Evolutionary conservation across 2,888 invertebrate species (phyloP).

Genomic region (Cryptocephalus moraei): DNA sequence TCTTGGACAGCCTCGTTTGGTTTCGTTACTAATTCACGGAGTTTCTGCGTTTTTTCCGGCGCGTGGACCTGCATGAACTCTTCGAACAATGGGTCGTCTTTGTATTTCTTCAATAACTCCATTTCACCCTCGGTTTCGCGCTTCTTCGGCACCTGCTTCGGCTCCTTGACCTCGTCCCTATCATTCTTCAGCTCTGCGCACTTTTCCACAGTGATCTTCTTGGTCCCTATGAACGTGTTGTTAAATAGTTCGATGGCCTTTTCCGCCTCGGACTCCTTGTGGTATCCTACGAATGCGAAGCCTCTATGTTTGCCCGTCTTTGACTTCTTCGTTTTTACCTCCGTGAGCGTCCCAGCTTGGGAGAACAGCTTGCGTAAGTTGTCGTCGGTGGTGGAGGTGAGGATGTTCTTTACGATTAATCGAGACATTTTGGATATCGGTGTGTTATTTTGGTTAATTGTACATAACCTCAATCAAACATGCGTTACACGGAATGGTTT

Average conservation of each 20-base stretch:
- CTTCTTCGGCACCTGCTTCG: neutral
- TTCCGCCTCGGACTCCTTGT: slow-evolving; percentile 67
- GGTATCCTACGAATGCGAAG: slow-evolving; percentile 90
- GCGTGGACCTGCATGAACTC: slow-evolving; percentile 85
- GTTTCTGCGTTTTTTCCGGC: slow-evolving; percentile 34
- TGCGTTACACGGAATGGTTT: too few species aligned
- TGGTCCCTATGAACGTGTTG: slow-evolving; percentile 75
- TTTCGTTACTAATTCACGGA: slow-evolving; percentile 20
- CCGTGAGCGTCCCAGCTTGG: slow-evolving; percentile 78
- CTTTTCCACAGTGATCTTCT: slow-evolving; percentile 66
- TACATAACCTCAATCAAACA: too few species aligned
- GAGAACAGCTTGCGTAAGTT: slow-evolving; percentile 67
- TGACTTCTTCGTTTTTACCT: slow-evolving; percentile 87
- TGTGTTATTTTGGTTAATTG: too few species aligned
- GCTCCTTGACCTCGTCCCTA: neutral
- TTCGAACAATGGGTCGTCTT: slow-evolving; percentile 79
- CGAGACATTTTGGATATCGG: slow-evolving; percentile 56
- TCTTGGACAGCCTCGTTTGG: slow-evolving; percentile 11
- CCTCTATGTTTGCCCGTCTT: slow-evolving; percentile 84
- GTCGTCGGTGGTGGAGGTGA: slow-evolving; percentile 72
- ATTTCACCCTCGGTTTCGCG: too few species aligned
- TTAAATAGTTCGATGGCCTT: slow-evolving; percentile 71
- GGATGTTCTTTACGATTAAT: slow-evolving; percentile 82
- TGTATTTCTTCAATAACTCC: slow-evolving; percentile 43
- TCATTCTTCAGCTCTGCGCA: slow-evolving; percentile 34